Evolutionary conservation across 2,797 vertebrate species (phyloP), one percentile per base, ranked within the genome.

Genomic region (Lycodopsis pacificus): DNA sequence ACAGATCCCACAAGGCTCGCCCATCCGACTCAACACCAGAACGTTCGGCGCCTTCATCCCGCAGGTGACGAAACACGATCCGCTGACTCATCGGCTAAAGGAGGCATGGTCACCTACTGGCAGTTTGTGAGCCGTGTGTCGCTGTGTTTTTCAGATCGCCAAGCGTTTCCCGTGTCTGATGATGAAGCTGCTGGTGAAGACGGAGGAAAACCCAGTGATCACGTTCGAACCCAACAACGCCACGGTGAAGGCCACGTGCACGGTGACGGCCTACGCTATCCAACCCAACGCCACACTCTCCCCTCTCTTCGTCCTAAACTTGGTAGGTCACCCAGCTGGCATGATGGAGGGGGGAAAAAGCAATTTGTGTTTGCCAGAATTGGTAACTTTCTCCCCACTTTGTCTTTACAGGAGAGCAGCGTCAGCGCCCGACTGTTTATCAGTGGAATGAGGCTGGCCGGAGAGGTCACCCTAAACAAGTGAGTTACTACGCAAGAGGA

Each of bases 11-110:
- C 19, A 64, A 32, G 58, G 49, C 14, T 95, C 93, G 66, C 94
- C 94, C 8, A 2, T 96, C 81, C 85, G 93, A 57, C 93, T 96
- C 76, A 93, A 83, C 90, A 96, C 95, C 57, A 88, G 7, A 48
- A 91, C 94, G 0, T 95, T 96, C 54, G 94, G 93, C 66, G 36
- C 0, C 3, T 61, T 96, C 77, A 89, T 96, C 81, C 95, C 95
- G 1, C 3, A 95, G 92, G 95, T 95, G 78, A 85, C 11, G 32
- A 1, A 44, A 42, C 13, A 12, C 42, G n/a, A 22, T 59, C 22
- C 14, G 9, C 15, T 53, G 4, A 48, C 56, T 46, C 1, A 38
- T 36, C 54, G 4, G 25, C 5, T 17, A 27, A 56, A 48, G 44
- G 5, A 12, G 46, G 20, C 4, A 0, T 7, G 6, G n/a, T 2